Percentiles rank a stretch among this genome's conserved stretches.
phyloP scores from a whole-genome alignment of 2,797 vertebrate species.

The Lepus oiostolus region DNA sequence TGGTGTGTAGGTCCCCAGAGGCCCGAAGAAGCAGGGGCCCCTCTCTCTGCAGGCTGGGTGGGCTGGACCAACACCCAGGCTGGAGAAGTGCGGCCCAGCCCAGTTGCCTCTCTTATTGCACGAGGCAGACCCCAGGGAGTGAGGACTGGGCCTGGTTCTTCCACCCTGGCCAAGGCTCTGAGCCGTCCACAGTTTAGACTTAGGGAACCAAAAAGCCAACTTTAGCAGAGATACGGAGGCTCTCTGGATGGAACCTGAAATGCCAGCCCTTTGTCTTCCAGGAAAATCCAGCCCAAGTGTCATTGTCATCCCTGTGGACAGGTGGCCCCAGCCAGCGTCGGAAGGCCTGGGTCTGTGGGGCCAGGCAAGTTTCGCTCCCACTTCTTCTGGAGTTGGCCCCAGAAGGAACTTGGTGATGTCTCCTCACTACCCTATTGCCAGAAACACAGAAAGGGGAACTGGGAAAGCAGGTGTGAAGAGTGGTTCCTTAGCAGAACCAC shows the following conservation, averaged over 20 bases:
- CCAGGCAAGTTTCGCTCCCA: background rate
- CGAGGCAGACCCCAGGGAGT: background rate
- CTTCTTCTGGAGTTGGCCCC: background rate
- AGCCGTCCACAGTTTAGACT: background rate
- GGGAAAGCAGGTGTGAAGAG: background rate
- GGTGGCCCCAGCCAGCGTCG: too few relatives aligned
- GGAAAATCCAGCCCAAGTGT: background rate
- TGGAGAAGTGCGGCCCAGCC: too few relatives aligned
- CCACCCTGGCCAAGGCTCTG: too few relatives aligned
- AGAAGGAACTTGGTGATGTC: background rate
- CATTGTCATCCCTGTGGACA: background rate
- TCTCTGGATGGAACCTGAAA: background rate
- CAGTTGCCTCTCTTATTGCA: background rate
- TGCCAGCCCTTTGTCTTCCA: background rate
- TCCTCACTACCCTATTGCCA: background rate
- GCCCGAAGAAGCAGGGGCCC: background rate
- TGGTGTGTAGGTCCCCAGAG: background rate
- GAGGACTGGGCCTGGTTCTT: too few relatives aligned
- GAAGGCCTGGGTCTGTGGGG: background rate
- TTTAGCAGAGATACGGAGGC: background rate
- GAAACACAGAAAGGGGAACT: background rate
- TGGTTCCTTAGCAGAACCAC: background rate
- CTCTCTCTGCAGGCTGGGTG: background rate
- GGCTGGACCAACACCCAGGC: background rate
- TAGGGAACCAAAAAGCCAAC: background rate